Percentiles rank a stretch among this genome's conserved stretches.
Conservation (phyloP, 2,797 vertebrate genomes). For the Tinamus major region DNA sequence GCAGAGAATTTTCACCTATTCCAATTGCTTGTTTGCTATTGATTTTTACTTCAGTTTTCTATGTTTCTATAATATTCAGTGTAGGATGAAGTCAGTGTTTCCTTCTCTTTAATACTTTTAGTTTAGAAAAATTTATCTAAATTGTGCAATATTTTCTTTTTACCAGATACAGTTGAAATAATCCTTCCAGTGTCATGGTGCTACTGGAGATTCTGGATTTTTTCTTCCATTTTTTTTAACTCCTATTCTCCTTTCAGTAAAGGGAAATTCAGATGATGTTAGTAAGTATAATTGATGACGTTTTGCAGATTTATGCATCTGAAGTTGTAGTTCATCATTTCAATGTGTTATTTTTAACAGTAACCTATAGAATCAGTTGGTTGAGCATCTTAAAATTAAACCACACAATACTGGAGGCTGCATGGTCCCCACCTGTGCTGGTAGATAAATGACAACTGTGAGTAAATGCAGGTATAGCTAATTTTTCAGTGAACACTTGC, state of each 20-base stretch:
- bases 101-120: constrained; percentile 21
- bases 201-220: background rate
- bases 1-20: background rate
- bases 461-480: background rate
- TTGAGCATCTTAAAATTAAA: background rate
- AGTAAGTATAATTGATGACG: background rate
- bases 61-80: background rate
- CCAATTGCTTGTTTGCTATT: background rate
- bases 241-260: background rate
- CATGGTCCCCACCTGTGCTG: background rate
- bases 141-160: constrained; percentile 18
- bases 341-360: background rate
- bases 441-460: background rate
- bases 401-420: background rate
- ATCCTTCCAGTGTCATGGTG: background rate
- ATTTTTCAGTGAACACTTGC: background rate
- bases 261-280: constrained; percentile 1
- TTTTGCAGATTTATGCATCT: constrained; percentile 13
- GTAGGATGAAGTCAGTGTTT: background rate
- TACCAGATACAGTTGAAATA: background rate
- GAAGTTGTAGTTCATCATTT: constrained; percentile 27
- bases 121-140: background rate
- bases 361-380: background rate
- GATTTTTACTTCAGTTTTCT: background rate
- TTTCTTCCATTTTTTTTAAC: constrained; percentile 39